Percentiles rank a stretch among this genome's conserved stretches.
Evolutionary conservation across 2,797 vertebrate genomes (phyloP).

Genomic region (Atherinosoma microstoma): DNA sequence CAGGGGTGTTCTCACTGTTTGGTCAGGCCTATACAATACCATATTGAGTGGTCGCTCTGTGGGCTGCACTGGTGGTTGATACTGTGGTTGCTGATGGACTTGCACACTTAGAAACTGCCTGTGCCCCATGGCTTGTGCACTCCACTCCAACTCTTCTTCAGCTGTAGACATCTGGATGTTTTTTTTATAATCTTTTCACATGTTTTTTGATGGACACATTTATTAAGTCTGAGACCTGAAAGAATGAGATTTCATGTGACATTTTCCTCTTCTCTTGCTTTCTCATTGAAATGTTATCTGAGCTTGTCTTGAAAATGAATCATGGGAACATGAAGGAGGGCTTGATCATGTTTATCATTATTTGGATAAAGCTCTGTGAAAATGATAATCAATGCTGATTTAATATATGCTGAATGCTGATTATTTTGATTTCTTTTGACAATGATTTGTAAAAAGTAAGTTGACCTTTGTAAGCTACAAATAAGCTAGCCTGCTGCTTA

Average conservation of each 20-base stretch:
- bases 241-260: slow-evolving; percentile 67
- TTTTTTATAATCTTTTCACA: slow-evolving; percentile 72
- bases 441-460: slow-evolving; percentile 83
- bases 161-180: slow-evolving; percentile 81
- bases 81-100: slow-evolving; percentile 53
- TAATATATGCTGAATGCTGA: slow-evolving; percentile 83
- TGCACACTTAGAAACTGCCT: slow-evolving; percentile 53
- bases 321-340: slow-evolving; percentile 76
- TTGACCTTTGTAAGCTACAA: slow-evolving; percentile 81
- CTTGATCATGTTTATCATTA: slow-evolving; percentile 71
- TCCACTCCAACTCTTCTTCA: slow-evolving; percentile 62
- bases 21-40: slow-evolving; percentile 52
- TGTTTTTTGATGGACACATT: slow-evolving; percentile 77
- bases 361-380: slow-evolving; percentile 64
- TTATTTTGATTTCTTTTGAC: slow-evolving; percentile 72
- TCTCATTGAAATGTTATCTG: slow-evolving; percentile 67
- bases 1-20: slow-evolving; percentile 62
- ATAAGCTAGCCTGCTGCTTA: slow-evolving; percentile 84
- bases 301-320: slow-evolving; percentile 63
- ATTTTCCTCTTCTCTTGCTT: slow-evolving; percentile 55
- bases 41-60: slow-evolving; percentile 54
- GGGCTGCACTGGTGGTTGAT: slow-evolving; percentile 61
- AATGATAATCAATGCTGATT: slow-evolving; percentile 76
- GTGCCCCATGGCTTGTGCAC: slow-evolving; percentile 55
- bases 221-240: slow-evolving; percentile 65